phyloP scores from a whole-genome alignment of 2,888 invertebrate species.

The Sinentomon sp. region DNA sequence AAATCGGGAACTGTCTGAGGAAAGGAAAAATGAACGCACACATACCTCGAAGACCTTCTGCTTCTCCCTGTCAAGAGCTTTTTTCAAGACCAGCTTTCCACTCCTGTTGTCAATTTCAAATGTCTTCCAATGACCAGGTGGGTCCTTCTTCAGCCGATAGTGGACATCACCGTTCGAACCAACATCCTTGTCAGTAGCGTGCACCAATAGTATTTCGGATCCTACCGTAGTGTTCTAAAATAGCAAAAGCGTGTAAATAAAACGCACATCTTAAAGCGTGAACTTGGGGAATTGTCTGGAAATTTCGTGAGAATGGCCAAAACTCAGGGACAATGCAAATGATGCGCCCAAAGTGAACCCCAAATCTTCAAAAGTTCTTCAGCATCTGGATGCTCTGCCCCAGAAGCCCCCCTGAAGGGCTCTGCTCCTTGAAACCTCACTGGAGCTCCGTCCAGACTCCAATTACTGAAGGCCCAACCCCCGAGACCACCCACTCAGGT shows the following conservation, averaged over 20 bases:
- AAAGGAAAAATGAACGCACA: no score
- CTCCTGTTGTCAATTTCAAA: slow-evolving; percentile 52
- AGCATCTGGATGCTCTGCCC: no score
- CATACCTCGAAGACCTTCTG: slow-evolving; percentile 64
- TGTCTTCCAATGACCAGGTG: slow-evolving; percentile 47
- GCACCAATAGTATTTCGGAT: slow-evolving; percentile 44
- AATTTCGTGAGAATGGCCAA: neutral
- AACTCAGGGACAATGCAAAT: neutral
- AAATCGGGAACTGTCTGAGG: no score
- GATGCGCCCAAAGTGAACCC: no score
- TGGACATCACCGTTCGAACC: slow-evolving; percentile 71
- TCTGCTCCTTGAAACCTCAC: no score
- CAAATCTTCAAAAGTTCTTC: no score
- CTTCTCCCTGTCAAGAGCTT: slow-evolving; percentile 45
- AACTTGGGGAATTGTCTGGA: neutral
- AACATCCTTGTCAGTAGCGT: slow-evolving; percentile 62
- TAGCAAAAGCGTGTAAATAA: slow-evolving; percentile 1
- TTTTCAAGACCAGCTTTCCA: slow-evolving; percentile 42
- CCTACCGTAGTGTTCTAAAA: slow-evolving; percentile 58
- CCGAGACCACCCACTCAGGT: no score
- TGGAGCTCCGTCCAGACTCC: no score
- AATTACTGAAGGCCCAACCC: no score
- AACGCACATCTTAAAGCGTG: neutral
- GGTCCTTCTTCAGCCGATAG: slow-evolving; percentile 52
- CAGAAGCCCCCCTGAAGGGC: no score